Evolutionary conservation across 1,140 invertebrate genomes (phyloP).

Genomic region (Papilio machaon): DNA sequence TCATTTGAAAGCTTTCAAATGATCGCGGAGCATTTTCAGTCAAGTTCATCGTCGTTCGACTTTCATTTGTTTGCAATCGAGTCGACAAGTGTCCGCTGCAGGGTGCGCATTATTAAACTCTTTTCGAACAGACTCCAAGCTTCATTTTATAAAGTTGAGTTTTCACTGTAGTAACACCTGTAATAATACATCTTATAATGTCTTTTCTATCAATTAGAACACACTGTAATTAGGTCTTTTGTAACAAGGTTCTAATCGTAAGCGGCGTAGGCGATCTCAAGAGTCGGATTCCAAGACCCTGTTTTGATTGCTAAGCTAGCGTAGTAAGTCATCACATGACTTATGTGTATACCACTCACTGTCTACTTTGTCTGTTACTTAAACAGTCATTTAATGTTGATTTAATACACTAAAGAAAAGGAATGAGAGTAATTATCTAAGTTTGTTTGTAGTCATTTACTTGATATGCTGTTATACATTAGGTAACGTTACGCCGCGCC

Average conservation of each 20-base stretch:
- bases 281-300: too few relatives aligned
- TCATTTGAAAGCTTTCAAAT: constrained; percentile 14
- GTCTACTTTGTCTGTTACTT: too few relatives aligned
- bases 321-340: too few relatives aligned
- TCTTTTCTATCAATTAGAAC: too few relatives aligned
- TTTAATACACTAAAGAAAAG: neutral
- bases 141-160: neutral
- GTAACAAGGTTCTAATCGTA: too few relatives aligned
- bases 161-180: too few relatives aligned
- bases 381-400: neutral
- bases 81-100: constrained; percentile 22
- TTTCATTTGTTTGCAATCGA: constrained; percentile 26
- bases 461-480: neutral
- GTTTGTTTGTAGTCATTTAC: neutral
- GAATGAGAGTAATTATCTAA: neutral
- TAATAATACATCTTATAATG: too few relatives aligned
- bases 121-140: neutral
- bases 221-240: too few relatives aligned
- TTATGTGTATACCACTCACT: too few relatives aligned
- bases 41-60: constrained; percentile 24
- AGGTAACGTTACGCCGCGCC: neutral
- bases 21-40: neutral
- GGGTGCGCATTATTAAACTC: constrained; percentile 7
- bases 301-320: too few relatives aligned
- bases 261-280: too few relatives aligned